Evolutionary conservation across 1,140 invertebrate species (phyloP).

Genomic region (Drosophila triauraria): DNA sequence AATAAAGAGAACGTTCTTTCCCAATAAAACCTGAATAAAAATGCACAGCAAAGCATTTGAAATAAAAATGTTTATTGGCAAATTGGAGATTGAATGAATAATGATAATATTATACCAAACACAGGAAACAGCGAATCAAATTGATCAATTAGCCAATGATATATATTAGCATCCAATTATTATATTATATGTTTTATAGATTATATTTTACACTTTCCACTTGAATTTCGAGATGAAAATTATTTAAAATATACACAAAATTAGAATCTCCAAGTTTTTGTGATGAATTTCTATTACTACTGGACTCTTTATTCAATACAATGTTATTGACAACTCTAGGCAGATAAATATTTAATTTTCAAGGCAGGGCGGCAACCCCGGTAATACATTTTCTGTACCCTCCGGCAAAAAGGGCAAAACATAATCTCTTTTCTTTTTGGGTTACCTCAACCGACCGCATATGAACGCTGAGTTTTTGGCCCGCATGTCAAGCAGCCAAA

Average conservation of each 20-base stretch:
- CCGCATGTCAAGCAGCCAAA: conserved; percentile 44
- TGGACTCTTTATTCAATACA: background rate
- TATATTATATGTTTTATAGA: too few species aligned
- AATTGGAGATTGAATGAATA: background rate
- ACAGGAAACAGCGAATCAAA: background rate
- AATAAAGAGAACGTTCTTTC: background rate
- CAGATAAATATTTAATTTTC: conserved; percentile 12
- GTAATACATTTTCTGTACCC: conserved; percentile 7
- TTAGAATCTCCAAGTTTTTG: too few species aligned
- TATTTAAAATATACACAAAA: background rate
- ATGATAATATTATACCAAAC: too few species aligned
- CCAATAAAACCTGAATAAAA: background rate
- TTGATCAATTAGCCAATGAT: background rate
- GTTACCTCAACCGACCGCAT: conserved; percentile 11
- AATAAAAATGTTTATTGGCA: conserved; percentile 1
- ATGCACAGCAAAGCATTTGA: conserved; percentile 3
- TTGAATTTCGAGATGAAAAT: background rate
- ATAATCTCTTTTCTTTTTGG: background rate
- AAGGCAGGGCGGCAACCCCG: background rate
- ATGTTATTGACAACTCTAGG: background rate
- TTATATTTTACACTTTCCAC: too few species aligned
- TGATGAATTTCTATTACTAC: background rate
- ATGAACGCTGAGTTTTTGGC: conserved; percentile 34
- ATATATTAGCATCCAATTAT: background rate
- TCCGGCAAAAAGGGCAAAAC: conserved; percentile 6